phyloP scores from a whole-genome alignment of 2,113 vertebrate species.

The Amazona guildingii region DNA sequence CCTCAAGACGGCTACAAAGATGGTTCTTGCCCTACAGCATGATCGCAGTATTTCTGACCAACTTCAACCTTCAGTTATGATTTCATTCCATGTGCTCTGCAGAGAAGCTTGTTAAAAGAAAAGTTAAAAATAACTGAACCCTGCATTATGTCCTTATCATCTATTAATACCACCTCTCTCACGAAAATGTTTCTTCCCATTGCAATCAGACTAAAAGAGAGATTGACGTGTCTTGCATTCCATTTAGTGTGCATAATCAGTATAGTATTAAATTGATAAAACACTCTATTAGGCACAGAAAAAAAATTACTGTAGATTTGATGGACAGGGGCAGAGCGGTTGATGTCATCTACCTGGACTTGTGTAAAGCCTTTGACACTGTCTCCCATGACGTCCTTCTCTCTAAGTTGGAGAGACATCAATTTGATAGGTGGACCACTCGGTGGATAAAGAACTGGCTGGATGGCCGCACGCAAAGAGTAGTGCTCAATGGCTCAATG shows the following conservation, averaged over 20 bases:
- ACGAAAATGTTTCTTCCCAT: constrained; percentile 42
- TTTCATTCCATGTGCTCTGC: constrained; percentile 30
- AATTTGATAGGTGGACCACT: no score
- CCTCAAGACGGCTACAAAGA: background rate
- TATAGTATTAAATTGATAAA: constrained; percentile 13
- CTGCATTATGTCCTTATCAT: constrained; percentile 51
- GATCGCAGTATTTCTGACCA: background rate
- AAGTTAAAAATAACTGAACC: constrained; percentile 68
- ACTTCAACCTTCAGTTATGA: constrained; percentile 1
- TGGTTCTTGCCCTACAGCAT: background rate
- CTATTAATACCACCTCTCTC: constrained; percentile 55
- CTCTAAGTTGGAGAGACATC: no score
- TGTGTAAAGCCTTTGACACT: no score
- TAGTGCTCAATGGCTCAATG: no score
- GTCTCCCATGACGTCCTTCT: no score
- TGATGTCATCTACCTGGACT: no score
- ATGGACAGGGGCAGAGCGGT: no score
- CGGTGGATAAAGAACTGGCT: no score
- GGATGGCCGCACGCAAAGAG: no score
- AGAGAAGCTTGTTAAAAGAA: constrained; percentile 50
- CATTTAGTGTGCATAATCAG: constrained; percentile 33
- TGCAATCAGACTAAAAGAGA: constrained; percentile 59
- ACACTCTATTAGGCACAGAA: background rate
- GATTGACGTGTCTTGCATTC: constrained; percentile 44
- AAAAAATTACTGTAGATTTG: background rate